phyloP scores from a whole-genome alignment of 2,888 invertebrate species.

The Ornithoptera priamus region DNA sequence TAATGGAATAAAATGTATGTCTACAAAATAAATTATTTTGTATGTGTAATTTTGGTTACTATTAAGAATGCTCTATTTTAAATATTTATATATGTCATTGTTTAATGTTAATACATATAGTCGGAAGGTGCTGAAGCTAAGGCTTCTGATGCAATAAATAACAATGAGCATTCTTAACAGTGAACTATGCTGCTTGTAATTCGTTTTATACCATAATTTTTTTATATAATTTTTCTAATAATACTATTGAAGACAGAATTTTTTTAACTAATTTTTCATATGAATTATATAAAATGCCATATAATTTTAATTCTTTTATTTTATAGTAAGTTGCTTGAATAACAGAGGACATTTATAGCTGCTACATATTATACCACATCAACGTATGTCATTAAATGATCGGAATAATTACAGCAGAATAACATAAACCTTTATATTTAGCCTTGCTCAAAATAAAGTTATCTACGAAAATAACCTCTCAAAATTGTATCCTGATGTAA shows the following conservation, averaged over 20 bases:
- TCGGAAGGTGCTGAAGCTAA: constrained; percentile 38
- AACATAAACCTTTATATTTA: background rate
- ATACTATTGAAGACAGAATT: constrained; percentile 72
- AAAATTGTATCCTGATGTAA: too few relatives aligned
- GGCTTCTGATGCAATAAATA: constrained; percentile 39
- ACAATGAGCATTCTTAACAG: constrained; percentile 47
- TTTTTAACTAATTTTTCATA: constrained; percentile 70
- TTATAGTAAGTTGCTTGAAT: constrained; percentile 41
- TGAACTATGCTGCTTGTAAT: constrained; percentile 44
- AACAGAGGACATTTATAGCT: constrained; percentile 32
- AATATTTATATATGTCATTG: constrained; percentile 34
- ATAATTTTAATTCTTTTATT: constrained; percentile 46
- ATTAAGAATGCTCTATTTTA: constrained; percentile 37
- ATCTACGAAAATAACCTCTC: too few relatives aligned
- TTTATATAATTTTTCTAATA: constrained; percentile 56
- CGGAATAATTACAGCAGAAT: background rate
- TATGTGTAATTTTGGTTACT: constrained; percentile 31
- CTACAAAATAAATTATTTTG: constrained; percentile 30
- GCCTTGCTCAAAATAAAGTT: too few relatives aligned
- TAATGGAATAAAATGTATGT: too few relatives aligned
- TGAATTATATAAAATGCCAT: constrained; percentile 73
- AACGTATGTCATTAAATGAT: constrained; percentile 7
- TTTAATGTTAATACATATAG: constrained; percentile 30
- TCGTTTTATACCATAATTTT: constrained; percentile 51
- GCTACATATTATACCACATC: constrained; percentile 17